phyloP scores from a whole-genome alignment of 2,797 vertebrate species.

The Eulemur mongoz region DNA sequence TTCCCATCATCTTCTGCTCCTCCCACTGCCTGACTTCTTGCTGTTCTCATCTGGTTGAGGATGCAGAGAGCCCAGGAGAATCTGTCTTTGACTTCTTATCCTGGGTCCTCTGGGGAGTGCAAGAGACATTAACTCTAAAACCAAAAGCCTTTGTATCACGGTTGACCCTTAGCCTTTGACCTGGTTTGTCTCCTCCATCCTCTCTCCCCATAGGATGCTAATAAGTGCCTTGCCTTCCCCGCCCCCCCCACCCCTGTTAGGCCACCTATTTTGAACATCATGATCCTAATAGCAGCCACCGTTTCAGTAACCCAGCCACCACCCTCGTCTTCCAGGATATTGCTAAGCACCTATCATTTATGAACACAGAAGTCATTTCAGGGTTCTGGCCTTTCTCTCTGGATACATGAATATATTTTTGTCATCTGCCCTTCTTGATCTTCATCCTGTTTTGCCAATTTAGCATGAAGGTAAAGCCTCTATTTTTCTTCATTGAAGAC shows the following conservation, averaged over 20 bases:
- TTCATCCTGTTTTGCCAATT: background rate
- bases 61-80: background rate
- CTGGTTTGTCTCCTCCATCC: background rate
- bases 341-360: background rate
- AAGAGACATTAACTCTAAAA: background rate
- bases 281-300: background rate
- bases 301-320: background rate
- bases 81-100: background rate
- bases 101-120: background rate
- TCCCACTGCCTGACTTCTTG: background rate
- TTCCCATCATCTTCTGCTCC: background rate
- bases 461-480: background rate
- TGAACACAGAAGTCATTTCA: background rate
- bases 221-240: background rate
- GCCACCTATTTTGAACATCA: background rate
- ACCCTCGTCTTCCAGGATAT: background rate
- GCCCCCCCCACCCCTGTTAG: background rate
- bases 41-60: background rate
- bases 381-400: background rate
- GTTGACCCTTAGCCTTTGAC: background rate
- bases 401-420: background rate
- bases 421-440: conserved; percentile 2
- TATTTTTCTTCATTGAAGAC: conserved; percentile 32
- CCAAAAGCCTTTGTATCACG: background rate
- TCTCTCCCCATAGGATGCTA: background rate